These are phyloP conservation scores for Lordiphosa mommai DNA, from an alignment of 1,140 invertebrate genomes.

Conservation along the genomic window DNA sequence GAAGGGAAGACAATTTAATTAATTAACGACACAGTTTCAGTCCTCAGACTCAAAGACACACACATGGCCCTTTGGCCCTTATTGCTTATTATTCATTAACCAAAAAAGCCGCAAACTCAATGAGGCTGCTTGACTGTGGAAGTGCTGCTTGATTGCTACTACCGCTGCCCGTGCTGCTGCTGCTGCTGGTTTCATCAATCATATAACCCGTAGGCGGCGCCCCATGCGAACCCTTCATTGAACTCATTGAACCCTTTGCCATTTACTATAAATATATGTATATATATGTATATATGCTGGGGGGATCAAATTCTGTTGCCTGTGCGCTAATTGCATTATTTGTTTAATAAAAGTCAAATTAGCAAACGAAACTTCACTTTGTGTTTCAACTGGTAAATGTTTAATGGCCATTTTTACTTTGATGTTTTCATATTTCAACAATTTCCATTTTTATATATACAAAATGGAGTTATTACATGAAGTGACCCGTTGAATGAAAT, in stretches of 20 bases:
- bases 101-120: slow-evolving; percentile 57
- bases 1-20: slow-evolving; percentile 61
- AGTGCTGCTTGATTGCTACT: slow-evolving; percentile 37
- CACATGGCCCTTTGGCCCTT: slow-evolving; percentile 23
- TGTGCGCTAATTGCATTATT: slow-evolving; percentile 59
- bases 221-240: slow-evolving; percentile 39
- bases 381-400: slow-evolving; percentile 46
- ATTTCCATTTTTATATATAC: slow-evolving; percentile 38
- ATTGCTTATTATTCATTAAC: slow-evolving; percentile 64
- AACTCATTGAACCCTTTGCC: slow-evolving; percentile 52
- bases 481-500: slow-evolving; percentile 26
- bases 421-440: slow-evolving; percentile 35
- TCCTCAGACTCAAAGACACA: slow-evolving; percentile 37
- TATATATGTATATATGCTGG: too few relatives aligned
- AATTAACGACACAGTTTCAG: slow-evolving; percentile 60
- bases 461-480: slow-evolving; percentile 58
- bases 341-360: slow-evolving; percentile 67
- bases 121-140: slow-evolving; percentile 21
- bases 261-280: not conserved
- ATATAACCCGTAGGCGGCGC: slow-evolving; percentile 35
- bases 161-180: not conserved
- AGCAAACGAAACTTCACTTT: slow-evolving; percentile 16
- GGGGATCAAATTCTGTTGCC: slow-evolving; percentile 17
- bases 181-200: slow-evolving; percentile 44
- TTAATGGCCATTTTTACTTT: slow-evolving; percentile 60